Percentiles rank a stretch among this genome's conserved stretches.
phyloP scores from a whole-genome alignment of 2,888 invertebrate genomes.

The Crioceris asparagi region DNA sequence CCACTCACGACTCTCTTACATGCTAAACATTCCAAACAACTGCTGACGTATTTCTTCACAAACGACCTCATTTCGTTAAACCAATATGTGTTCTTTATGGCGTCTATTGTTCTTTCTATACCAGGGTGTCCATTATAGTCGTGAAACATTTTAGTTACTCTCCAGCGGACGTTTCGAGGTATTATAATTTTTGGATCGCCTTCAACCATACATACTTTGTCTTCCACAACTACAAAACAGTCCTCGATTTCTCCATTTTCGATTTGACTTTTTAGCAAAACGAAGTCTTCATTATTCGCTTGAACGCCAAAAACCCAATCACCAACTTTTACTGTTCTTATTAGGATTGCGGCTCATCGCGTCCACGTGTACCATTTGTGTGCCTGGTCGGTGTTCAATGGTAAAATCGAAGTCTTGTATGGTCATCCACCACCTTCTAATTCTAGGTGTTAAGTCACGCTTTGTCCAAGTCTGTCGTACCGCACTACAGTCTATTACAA shows the following conservation, averaged over 20 bases:
- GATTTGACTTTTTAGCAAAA: neutral
- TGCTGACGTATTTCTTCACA: conserved; percentile 21
- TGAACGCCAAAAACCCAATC: conserved; percentile 15
- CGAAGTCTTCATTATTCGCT: conserved; percentile 6
- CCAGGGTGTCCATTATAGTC: conserved; percentile 18
- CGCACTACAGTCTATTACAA: conserved; percentile 13
- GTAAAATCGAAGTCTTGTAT: conserved; percentile 23
- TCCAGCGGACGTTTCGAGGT: conserved; percentile 5
- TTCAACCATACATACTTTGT: too few relatives aligned
- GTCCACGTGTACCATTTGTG: conserved; percentile 23
- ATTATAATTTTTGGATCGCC: neutral
- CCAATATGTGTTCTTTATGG: conserved; percentile 14
- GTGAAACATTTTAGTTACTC: conserved; percentile 2
- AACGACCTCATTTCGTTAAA: conserved; percentile 16
- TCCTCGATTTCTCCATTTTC: too few relatives aligned
- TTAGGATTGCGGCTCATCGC: conserved; percentile 17
- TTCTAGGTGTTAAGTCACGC: conserved; percentile 11
- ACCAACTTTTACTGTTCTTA: conserved; percentile 2
- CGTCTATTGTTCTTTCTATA: conserved; percentile 10
- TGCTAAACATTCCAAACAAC: conserved; percentile 23
- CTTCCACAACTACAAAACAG: neutral
- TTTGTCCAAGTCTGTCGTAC: conserved; percentile 10
- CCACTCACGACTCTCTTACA: conserved; percentile 19
- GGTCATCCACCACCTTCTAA: conserved; percentile 23
- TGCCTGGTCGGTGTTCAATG: conserved; percentile 21